Conservation (phyloP, 2,113 vertebrate species). For the Uropsilus gracilis region DNA sequence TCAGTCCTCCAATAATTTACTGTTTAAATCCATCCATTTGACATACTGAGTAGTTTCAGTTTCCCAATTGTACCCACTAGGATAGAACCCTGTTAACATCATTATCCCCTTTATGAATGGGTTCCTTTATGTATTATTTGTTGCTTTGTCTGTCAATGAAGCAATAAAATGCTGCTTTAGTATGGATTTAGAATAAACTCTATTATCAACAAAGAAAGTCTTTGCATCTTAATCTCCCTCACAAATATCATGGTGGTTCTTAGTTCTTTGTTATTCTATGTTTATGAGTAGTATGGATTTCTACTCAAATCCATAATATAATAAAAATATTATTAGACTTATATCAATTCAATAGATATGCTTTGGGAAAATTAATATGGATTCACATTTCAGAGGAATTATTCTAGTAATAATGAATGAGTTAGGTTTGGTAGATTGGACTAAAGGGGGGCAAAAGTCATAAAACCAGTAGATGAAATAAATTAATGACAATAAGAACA, state of each 20-base stretch:
- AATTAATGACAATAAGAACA: not conserved
- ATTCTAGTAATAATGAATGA: not conserved
- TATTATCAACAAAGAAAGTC: not conserved
- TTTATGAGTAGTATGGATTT: too few relatives aligned
- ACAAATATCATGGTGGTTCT: not conserved
- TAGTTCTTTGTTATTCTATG: not conserved
- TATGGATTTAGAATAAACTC: not conserved
- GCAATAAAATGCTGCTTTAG: not conserved
- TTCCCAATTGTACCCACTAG: not conserved
- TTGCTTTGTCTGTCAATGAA: not conserved
- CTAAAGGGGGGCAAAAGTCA: not conserved
- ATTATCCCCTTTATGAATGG: not conserved
- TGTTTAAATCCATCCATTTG: not conserved
- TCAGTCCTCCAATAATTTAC: not conserved
- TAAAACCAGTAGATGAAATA: not conserved
- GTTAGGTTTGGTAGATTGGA: not conserved
- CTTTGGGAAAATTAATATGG: not conserved
- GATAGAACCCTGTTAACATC: not conserved
- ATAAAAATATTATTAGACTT: not conserved
- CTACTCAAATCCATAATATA: not conserved
- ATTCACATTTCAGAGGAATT: not conserved
- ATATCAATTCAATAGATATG: not conserved
- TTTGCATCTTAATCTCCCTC: not conserved
- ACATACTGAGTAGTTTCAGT: not conserved
- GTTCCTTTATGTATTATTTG: too few relatives aligned